Conservation (phyloP, 2,888 invertebrate species). For the Parochlus steinenii region DNA sequence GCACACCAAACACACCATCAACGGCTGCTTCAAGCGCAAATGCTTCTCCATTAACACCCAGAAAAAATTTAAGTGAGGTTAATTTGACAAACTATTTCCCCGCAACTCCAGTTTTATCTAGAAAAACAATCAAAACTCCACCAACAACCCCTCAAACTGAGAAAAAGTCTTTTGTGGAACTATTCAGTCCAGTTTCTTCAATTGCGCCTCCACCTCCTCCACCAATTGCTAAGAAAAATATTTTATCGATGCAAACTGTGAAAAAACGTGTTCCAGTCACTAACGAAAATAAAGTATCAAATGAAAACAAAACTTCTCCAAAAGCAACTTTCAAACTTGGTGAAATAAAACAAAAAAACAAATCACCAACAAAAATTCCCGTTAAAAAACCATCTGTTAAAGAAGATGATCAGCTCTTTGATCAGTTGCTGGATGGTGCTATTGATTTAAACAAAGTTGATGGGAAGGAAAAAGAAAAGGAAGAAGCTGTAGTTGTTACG, state of each 20-base stretch:
- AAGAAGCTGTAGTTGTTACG: conserved; percentile 11
- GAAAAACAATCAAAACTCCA: conserved; percentile 19
- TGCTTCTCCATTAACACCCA: conserved; percentile 11
- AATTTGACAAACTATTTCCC: conserved; percentile 12
- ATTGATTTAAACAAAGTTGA: conserved; percentile 18
- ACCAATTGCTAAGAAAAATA: conserved; percentile 12
- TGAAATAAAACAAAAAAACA: conserved; percentile 11
- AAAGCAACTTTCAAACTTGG: conserved; percentile 8
- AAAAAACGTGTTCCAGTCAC: conserved; percentile 4
- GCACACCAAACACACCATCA: conserved; percentile 15
- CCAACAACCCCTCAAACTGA: conserved; percentile 19
- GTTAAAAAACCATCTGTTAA: conserved; percentile 20
- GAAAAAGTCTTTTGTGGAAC: conserved; percentile 11
- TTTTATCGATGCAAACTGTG: conserved; percentile 9
- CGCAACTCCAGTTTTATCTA: conserved; percentile 8
- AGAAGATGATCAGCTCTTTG: conserved; percentile 24
- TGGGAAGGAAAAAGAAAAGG: conserved; percentile 4
- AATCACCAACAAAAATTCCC: conserved; percentile 13
- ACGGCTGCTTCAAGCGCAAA: conserved; percentile 22
- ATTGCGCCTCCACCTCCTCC: conserved; percentile 8
- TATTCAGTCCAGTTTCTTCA: conserved; percentile 8
- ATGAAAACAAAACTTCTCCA: conserved; percentile 5
- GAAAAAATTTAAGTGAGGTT: conserved; percentile 9
- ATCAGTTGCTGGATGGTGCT: conserved; percentile 29
- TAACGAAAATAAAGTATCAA: conserved; percentile 12